Percentiles rank a stretch among this genome's conserved stretches.
Evolutionary conservation across 1,140 invertebrate genomes (phyloP).

Genomic region (Ridgeia piscesae): DNA sequence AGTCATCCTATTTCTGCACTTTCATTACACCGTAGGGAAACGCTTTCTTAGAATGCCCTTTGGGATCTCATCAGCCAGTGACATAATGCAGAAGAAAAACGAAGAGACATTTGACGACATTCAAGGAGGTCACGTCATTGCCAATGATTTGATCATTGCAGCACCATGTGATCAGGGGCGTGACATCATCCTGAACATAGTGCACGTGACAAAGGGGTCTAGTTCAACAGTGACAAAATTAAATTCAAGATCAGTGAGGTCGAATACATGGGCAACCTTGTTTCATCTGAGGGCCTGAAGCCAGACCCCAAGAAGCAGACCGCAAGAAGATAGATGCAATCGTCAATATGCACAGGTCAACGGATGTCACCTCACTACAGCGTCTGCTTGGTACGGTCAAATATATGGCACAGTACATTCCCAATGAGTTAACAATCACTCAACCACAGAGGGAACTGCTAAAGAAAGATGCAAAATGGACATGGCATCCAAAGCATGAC

Average conservation of each 20-base stretch:
- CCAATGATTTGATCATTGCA: conserved; percentile 25
- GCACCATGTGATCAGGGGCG: not conserved
- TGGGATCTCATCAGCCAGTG: conserved; percentile 21
- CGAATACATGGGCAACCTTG: conserved; percentile 36
- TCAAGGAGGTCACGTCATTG: conserved; percentile 14
- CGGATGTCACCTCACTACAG: conserved; percentile 31
- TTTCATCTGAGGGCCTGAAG: conserved; percentile 50
- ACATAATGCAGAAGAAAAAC: conserved; percentile 19
- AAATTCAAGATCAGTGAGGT: conserved; percentile 18
- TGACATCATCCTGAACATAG: conserved; percentile 24
- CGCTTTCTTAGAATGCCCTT: conserved; percentile 22
- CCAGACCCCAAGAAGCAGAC: conserved; percentile 52
- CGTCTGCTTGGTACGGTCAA: conserved; percentile 37
- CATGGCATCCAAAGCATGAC: conserved; percentile 19
- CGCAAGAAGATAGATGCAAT: conserved; percentile 53
- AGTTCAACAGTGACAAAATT: conserved; percentile 50
- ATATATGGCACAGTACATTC: conserved; percentile 35
- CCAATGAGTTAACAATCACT: conserved; percentile 12
- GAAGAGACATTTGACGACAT: conserved; percentile 19
- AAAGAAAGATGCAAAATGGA: conserved; percentile 11
- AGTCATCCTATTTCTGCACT: conserved; percentile 23
- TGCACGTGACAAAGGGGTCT: conserved; percentile 47
- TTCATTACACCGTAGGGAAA: conserved; percentile 21
- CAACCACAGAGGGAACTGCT: conserved; percentile 7
- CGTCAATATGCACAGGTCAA: conserved; percentile 31